These are phyloP conservation scores for Ictalurus furcatus DNA, from an alignment of 2,113 vertebrate genomes.

Conservation along the genomic window DNA sequence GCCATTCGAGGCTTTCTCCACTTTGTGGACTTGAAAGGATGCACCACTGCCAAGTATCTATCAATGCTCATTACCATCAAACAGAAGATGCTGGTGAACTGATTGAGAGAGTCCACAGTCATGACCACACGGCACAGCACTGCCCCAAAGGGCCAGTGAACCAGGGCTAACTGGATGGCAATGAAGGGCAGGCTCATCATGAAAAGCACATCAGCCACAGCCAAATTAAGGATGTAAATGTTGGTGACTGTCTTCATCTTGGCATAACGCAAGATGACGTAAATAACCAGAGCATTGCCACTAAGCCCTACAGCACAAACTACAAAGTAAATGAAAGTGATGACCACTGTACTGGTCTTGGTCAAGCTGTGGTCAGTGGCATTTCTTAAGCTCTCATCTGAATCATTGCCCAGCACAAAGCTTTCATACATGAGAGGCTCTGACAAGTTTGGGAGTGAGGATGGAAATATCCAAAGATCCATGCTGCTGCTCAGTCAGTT, in stretches of 20 bases:
- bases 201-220: slow-evolving; percentile 93
- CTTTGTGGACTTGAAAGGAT: slow-evolving; percentile 92
- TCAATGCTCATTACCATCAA: slow-evolving; percentile 95
- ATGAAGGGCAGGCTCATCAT: slow-evolving; percentile 95
- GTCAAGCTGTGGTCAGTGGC: slow-evolving; percentile 77
- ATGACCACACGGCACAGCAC: slow-evolving; percentile 91
- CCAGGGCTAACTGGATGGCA: slow-evolving; percentile 90
- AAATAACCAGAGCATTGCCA: slow-evolving; percentile 92
- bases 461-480: slow-evolving; percentile 70
- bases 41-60: slow-evolving; percentile 94
- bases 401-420: slow-evolving; percentile 74
- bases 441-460: slow-evolving; percentile 71
- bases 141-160: slow-evolving; percentile 96
- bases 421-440: slow-evolving; percentile 73
- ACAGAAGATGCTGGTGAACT: slow-evolving; percentile 98
- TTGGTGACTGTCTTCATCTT: slow-evolving; percentile 99
- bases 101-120: slow-evolving; percentile 94
- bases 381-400: slow-evolving; percentile 62
- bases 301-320: slow-evolving; percentile 90
- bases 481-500: slow-evolving; percentile 58
- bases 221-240: slow-evolving; percentile 97
- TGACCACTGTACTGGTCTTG: slow-evolving; percentile 85
- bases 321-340: slow-evolving; percentile 92
- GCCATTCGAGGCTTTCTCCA: slow-evolving; percentile 91
- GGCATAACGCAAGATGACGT: slow-evolving; percentile 94